These are phyloP conservation scores for Halotydeus destructor DNA, from an alignment of 1,140 invertebrate genomes.

Conservation along the genomic window DNA sequence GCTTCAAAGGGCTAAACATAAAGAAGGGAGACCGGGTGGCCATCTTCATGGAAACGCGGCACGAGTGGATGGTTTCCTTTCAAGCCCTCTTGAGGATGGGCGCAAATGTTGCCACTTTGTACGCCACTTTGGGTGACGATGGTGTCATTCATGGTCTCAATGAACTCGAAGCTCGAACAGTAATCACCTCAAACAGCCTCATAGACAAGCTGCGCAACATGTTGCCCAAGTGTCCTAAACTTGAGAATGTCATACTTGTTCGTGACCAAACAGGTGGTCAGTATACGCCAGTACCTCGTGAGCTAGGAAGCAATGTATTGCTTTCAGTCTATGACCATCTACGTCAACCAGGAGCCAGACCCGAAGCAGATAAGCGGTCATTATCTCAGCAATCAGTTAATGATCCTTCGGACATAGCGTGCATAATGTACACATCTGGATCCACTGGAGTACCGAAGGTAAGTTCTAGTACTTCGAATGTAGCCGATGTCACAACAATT, in stretches of 20 bases:
- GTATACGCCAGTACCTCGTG: background rate
- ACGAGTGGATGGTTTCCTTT: slow-evolving; percentile 27
- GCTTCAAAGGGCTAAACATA: slow-evolving; percentile 34
- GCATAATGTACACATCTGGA: slow-evolving; percentile 91
- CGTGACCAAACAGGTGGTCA: background rate
- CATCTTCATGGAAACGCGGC: slow-evolving; percentile 90
- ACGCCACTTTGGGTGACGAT: slow-evolving; percentile 85
- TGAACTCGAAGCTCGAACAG: slow-evolving; percentile 70
- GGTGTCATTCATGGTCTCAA: slow-evolving; percentile 84
- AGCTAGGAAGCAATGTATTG: background rate
- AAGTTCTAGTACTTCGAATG: background rate
- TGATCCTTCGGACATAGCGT: slow-evolving; percentile 69
- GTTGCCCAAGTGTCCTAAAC: slow-evolving; percentile 4
- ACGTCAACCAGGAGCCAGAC: no score
- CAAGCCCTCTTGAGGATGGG: slow-evolving; percentile 11
- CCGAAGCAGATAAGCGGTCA: no score
- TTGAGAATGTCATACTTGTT: slow-evolving; percentile 9
- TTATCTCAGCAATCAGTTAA: no score
- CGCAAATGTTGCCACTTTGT: slow-evolving; percentile 67
- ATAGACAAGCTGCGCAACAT: slow-evolving; percentile 15
- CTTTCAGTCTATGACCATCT: no score
- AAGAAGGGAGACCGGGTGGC: slow-evolving; percentile 46
- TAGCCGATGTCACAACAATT: background rate
- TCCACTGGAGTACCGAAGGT: slow-evolving; percentile 78
- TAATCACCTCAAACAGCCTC: slow-evolving; percentile 18